These are phyloP conservation scores for Calcarius lapponicus DNA, from an alignment of 2,797 vertebrate species.

Conservation along the genomic window DNA sequence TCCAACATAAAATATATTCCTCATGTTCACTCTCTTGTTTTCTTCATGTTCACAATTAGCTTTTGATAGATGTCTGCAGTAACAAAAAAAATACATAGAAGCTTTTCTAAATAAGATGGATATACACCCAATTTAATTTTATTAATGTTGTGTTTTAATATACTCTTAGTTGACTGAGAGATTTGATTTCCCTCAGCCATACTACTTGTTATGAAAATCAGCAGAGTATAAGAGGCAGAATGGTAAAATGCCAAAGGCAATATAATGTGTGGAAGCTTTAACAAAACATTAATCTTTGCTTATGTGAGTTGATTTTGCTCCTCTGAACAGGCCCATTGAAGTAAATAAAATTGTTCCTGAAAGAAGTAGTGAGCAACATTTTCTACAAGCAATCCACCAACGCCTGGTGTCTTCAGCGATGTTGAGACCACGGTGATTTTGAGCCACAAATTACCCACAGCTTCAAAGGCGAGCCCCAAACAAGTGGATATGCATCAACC, in stretches of 20 bases:
- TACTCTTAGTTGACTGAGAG: neutral
- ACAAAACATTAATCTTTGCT: neutral
- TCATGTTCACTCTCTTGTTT: neutral
- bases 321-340: neutral
- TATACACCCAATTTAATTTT: neutral
- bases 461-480: neutral
- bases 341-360: neutral
- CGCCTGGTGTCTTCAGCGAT: neutral
- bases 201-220: neutral
- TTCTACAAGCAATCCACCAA: neutral
- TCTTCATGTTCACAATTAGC: neutral
- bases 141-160: neutral
- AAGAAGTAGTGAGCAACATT: neutral
- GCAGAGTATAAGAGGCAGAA: neutral
- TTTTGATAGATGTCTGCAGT: neutral
- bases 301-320: neutral
- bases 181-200: neutral
- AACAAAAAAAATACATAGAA: neutral
- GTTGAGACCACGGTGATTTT: neutral
- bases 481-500: neutral
- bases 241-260: neutral
- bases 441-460: neutral
- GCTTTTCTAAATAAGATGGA: neutral
- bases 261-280: neutral
- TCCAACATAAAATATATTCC: neutral